Percentiles rank a stretch among this genome's conserved stretches.
Conservation (phyloP, 30 jellyfish, hydroid and myxozoan species). For the Pseudorhiza aurosa region DNA sequence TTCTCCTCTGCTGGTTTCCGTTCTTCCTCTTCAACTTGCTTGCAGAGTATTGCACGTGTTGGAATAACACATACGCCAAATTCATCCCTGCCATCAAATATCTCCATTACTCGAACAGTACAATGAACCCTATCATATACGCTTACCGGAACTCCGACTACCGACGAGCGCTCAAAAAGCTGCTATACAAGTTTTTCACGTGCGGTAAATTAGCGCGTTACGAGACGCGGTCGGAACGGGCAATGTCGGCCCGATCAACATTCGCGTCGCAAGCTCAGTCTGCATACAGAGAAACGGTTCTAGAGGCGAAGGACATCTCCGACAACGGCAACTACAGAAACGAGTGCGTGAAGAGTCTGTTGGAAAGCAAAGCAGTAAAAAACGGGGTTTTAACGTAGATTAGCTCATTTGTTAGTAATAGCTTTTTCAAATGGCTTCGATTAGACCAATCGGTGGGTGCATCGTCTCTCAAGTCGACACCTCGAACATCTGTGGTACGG, state of each 20-base stretch:
- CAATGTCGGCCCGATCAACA: constrained; percentile 47
- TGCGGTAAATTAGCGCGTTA: constrained; percentile 33
- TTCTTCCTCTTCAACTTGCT: constrained; percentile 71
- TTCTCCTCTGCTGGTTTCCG: constrained; percentile 83
- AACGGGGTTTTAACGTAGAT: constrained; percentile 11
- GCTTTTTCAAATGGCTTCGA: too few species aligned
- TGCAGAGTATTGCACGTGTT: constrained; percentile 62
- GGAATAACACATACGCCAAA: constrained; percentile 16
- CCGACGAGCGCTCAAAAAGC: constrained; percentile 71
- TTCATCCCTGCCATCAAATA: constrained; percentile 72
- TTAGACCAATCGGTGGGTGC: too few species aligned
- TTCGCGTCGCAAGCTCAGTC: constrained; percentile 54
- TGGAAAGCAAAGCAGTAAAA: background rate
- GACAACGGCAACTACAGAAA: background rate
- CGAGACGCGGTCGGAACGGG: constrained; percentile 46
- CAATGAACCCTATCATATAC: constrained; percentile 82
- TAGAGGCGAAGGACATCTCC: constrained; percentile 9
- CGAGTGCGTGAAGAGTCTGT: constrained; percentile 8
- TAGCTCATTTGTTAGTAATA: too few species aligned
- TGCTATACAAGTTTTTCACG: constrained; percentile 25
- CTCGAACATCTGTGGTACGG: too few species aligned
- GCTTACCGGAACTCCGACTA: constrained; percentile 84
- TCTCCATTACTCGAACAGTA: constrained; percentile 75
- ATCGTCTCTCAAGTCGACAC: too few species aligned
- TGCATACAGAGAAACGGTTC: constrained; percentile 28